Percentiles rank a stretch among this genome's conserved stretches.
phyloP scores from a whole-genome alignment of 2,113 vertebrate genomes.

The Oreochromis tanganicae region DNA sequence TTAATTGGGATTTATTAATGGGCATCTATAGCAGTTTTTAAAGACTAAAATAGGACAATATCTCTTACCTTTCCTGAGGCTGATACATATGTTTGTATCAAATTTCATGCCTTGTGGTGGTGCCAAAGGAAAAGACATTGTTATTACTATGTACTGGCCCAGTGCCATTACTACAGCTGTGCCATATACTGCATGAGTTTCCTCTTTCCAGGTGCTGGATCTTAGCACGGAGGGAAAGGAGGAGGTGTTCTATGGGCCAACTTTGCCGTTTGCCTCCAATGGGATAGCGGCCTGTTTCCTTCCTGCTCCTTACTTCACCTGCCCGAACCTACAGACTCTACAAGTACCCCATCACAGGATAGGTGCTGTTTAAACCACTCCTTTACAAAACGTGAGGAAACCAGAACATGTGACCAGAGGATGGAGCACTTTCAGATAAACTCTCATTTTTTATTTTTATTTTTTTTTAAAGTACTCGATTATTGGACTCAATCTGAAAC shows the following conservation, averaged over 20 bases:
- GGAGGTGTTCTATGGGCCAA: slow-evolving; percentile 96
- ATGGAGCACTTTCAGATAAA: background rate
- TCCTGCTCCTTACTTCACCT: slow-evolving; percentile 89
- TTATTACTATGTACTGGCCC: background rate
- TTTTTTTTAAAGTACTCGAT: background rate
- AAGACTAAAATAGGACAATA: background rate
- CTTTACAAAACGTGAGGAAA: background rate
- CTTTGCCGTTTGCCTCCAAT: slow-evolving; percentile 92
- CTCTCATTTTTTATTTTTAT: background rate
- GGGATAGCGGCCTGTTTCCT: slow-evolving; percentile 93
- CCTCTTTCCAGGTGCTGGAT: slow-evolving; percentile 82
- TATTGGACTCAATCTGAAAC: background rate
- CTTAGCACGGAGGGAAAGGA: slow-evolving; percentile 91
- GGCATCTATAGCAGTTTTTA: background rate
- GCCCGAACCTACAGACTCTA: slow-evolving; percentile 91
- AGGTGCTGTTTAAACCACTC: slow-evolving; percentile 59
- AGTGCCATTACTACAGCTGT: background rate
- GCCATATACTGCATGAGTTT: background rate
- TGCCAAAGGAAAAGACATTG: background rate
- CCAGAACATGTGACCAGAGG: background rate
- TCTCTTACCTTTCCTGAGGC: background rate
- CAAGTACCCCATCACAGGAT: slow-evolving; percentile 96
- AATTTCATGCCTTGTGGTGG: background rate
- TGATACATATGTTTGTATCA: background rate
- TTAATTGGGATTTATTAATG: background rate